Evolutionary conservation across 2,888 invertebrate genomes (phyloP).

Genomic region (Drosophila borborema): DNA sequence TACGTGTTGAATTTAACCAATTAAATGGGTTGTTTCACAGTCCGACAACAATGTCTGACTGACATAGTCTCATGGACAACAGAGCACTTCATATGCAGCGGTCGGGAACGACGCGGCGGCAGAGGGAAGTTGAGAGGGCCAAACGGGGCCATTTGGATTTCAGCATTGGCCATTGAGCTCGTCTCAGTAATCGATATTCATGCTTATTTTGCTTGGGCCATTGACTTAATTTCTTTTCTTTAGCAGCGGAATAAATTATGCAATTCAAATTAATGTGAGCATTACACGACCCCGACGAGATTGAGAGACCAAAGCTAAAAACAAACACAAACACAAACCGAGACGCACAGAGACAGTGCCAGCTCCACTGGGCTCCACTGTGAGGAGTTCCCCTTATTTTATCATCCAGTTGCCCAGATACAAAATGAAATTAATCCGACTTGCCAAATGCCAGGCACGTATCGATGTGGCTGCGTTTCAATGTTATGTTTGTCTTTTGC

Average conservation of each 20-base stretch:
- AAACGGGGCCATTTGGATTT: conserved; percentile 47
- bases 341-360: background rate
- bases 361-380: background rate
- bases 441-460: conserved; percentile 81
- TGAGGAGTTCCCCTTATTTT: conserved; percentile 1
- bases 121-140: background rate
- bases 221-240: conserved; percentile 74
- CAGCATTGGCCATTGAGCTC: conserved; percentile 25
- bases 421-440: conserved; percentile 81
- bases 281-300: conserved; percentile 57
- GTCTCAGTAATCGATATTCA: conserved; percentile 71
- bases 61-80: conserved; percentile 22
- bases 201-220: conserved; percentile 72
- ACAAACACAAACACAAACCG: conserved; percentile 11
- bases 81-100: conserved; percentile 24
- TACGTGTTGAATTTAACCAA: conserved; percentile 84
- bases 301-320: conserved; percentile 39
- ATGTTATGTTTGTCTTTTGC: conserved; percentile 59
- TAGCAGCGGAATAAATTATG: conserved; percentile 73
- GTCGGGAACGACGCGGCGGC: background rate
- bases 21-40: conserved; percentile 79
- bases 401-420: conserved; percentile 28
- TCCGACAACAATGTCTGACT: conserved; percentile 39
- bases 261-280: conserved; percentile 78
- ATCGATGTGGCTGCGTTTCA: conserved; percentile 68